Evolutionary conservation across 2,888 invertebrate species (phyloP), one percentile per base, ranked within the genome.

Genomic region (Oscheius sp.): DNA sequence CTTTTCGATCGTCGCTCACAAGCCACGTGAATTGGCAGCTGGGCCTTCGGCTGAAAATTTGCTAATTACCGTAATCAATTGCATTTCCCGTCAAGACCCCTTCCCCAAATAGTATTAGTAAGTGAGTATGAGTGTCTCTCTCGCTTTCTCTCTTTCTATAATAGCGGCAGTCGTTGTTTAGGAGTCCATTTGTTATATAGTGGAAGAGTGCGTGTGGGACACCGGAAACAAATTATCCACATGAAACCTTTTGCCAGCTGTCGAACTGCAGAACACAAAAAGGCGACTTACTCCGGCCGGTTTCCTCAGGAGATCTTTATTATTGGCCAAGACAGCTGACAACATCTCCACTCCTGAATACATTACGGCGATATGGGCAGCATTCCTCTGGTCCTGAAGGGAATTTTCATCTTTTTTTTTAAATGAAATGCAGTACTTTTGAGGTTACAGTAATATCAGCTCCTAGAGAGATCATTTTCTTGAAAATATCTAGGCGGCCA

Each of bases 261-360:
- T 3, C n/a, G 59, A 41, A 59, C 59, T 13, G 45, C 63, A 45
- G 63, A 63, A 45, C 43, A 46, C 63, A 63, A 43, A 43, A 63
- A 21, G 43, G 52, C 25, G 29, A 66, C 74, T 49, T 55, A 86
- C 86, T 71, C 86, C 97, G 88, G 96, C 97, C 0, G 94, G 93
- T 52, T 94, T 93, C 88, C 93, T 94, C 18, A 95, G 93, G 0
- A 84, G 72, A 90, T 98, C 96, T 12, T 96, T 95, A 89, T 93
- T 92, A 89, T 94, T 94, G 70, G 93, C 92, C 71, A 98, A 91
- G 58, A 99, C 91, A 68, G 95, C 91, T 88, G 95, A 94, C 88
- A 98, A 94, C 88, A 96, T 94, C 89, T 98, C 96, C 89, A 97
- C 97, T 85, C 95, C 92, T 70, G 95, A 94, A 90, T 94, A 94